These are phyloP conservation scores for Eurytoma adleriae DNA, from an alignment of 2,888 invertebrate species.

Conservation along the genomic window DNA sequence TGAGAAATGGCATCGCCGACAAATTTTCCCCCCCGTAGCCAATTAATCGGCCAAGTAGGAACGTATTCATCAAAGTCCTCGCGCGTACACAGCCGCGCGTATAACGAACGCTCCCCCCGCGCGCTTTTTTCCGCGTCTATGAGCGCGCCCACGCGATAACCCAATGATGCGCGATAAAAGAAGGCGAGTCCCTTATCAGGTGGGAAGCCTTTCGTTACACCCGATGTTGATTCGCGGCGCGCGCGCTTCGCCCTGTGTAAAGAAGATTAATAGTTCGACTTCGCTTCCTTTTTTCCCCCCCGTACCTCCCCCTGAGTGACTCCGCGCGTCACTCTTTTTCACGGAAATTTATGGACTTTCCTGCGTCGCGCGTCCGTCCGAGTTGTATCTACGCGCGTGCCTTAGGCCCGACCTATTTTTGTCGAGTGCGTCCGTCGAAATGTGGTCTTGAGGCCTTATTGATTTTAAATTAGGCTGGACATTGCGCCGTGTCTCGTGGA, in stretches of 20 bases:
- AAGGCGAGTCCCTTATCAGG: conserved; percentile 37
- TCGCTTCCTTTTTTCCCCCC: neutral
- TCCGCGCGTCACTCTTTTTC: conserved; percentile 18
- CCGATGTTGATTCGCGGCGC: conserved; percentile 32
- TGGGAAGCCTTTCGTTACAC: neutral
- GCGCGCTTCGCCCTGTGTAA: conserved; percentile 7
- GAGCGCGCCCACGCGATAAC: conserved; percentile 4
- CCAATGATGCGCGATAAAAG: conserved; percentile 46
- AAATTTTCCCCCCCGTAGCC: no score
- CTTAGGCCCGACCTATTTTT: conserved; percentile 10
- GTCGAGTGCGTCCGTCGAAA: neutral
- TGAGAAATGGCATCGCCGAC: no score
- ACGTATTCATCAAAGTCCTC: no score
- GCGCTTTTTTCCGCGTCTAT: neutral
- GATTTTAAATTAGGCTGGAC: neutral
- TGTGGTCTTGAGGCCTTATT: neutral
- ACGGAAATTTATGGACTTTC: conserved; percentile 44
- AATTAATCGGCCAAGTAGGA: no score
- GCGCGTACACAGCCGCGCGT: neutral
- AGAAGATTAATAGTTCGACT: conserved; percentile 51
- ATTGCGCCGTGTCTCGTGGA: no score
- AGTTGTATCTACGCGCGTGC: neutral
- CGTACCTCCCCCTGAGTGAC: conserved; percentile 32
- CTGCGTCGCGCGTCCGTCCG: neutral
- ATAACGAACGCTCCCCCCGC: neutral